Evolutionary conservation across 2,888 invertebrate genomes (phyloP), one percentile per base, ranked within the genome.

Genomic region (Drosophila setosimentum): DNA sequence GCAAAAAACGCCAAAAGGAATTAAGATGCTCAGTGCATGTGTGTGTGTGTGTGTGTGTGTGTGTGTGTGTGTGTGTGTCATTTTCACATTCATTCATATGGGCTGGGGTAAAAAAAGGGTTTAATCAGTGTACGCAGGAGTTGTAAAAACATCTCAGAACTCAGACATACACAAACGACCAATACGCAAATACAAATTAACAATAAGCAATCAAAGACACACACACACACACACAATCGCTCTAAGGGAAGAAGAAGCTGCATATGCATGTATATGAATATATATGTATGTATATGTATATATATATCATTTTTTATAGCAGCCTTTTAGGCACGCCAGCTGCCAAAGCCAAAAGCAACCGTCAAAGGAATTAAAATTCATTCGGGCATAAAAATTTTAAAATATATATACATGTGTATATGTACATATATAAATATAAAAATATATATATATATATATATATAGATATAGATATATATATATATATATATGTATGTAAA

Each of bases 311-410:
- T 59, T 60, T 76, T 72, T 60, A 53, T 81, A 73, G 84, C 83
- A 78, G 78, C 78, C 82, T 86, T 86, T 85, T 86, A 88, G 85
- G 86, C 85, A 75, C 80, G 83, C 78, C 84, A 85, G 84, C 83
- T 86, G 88, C 80, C 87, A 86, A 83, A 76, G 83, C 78, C 73
- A 87, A 80, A 73, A 87, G 84, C 84, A 89, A 86, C 83, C 90
- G 92, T 92, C 91, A 92, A 92, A 92, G 92, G 92, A 92, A 92
- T 92, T 92, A 92, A 92, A 92, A 92, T 83, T 91, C 92, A 92
- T 91, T 92, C 92, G 92, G 90, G 92, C 91, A 91, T 87, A 92
- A 91, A 92, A 92, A 92, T 92, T 92, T 91, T 91, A 91, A 92
- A 90, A 91, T 92, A 91, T 92, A 89, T 89, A 83, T 70, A 73